A percentile compares a stretch with the other conserved stretches of the same genome.
Evolutionary conservation across 2,113 vertebrate genomes (phyloP).

Genomic region (Telmatochromis sp.): DNA sequence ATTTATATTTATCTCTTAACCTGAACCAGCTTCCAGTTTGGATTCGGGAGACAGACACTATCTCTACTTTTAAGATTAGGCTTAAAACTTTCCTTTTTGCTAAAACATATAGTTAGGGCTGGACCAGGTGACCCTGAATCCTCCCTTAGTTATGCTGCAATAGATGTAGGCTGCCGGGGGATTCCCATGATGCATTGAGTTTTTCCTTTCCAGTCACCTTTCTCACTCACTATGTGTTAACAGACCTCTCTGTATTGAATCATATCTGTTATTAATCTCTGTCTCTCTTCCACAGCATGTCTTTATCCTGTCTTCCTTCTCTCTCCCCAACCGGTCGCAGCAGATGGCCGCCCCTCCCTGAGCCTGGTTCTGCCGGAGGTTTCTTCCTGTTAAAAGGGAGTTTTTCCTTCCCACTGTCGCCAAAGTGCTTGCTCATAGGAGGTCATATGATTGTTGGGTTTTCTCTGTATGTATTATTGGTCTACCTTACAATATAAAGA

Average conservation of each 20-base stretch:
- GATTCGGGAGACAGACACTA: no score
- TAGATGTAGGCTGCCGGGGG: no score
- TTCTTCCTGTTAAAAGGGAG: background rate
- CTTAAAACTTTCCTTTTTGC: no score
- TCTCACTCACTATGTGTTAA: accelerated
- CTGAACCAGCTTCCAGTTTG: no score
- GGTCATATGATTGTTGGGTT: background rate
- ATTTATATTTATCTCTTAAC: no score
- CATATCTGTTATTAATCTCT: accelerated
- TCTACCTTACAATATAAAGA: background rate
- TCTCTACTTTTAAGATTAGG: no score
- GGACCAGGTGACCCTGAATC: no score
- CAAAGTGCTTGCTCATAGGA: background rate
- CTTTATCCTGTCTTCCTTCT: background rate
- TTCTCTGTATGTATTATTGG: background rate
- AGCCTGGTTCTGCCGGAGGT: background rate
- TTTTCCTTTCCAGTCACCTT: background rate
- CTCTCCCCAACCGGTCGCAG: accelerated
- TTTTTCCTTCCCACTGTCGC: background rate
- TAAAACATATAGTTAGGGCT: no score
- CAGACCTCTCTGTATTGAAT: accelerated
- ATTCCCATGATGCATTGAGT: background rate
- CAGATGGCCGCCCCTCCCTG: background rate
- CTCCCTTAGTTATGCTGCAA: no score
- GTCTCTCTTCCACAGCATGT: background rate